A percentile compares a stretch with the other conserved stretches of the same genome.
Conservation (phyloP, 2,113 vertebrate species). For the Seriola quinqueradiata region DNA sequence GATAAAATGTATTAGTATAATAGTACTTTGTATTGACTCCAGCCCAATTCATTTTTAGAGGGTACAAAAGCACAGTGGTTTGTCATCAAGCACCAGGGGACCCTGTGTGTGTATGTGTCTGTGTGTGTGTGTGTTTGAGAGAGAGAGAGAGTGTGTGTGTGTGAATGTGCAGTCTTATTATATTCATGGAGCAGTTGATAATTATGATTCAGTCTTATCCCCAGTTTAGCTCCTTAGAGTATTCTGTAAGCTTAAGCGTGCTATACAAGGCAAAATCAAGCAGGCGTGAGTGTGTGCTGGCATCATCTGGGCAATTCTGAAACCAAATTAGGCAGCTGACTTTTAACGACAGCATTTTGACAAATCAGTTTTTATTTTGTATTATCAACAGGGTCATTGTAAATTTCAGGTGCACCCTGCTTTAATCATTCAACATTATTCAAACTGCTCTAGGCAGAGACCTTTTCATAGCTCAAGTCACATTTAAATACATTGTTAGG, state of each 20-base stretch:
- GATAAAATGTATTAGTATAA: conserved; percentile 17
- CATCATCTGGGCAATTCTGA: conserved; percentile 13
- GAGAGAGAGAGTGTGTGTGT: not conserved
- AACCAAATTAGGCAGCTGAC: conserved; percentile 3
- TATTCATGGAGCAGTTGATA: conserved; percentile 9
- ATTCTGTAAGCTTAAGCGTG: not conserved
- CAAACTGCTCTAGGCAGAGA: not conserved
- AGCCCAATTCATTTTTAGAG: conserved; percentile 21
- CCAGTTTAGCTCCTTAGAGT: conserved; percentile 13
- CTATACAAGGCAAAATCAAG: conserved; percentile 8
- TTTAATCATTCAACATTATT: not conserved
- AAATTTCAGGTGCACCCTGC: not conserved
- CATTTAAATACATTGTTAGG: conserved; percentile 1
- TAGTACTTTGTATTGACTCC: conserved; percentile 7
- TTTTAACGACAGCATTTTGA: not conserved
- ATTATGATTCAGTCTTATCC: conserved; percentile 30
- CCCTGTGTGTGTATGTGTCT: not conserved
- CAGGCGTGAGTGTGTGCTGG: conserved; percentile 6
- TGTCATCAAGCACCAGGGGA: not conserved
- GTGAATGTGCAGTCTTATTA: not conserved
- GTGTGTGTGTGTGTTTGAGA: not conserved
- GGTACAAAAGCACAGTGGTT: conserved; percentile 18
- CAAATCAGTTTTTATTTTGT: not conserved
- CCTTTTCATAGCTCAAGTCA: not conserved
- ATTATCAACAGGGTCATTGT: not conserved